Percentiles rank a stretch among this genome's conserved stretches.
phyloP scores from a whole-genome alignment of 1,140 invertebrate species.

The Penaeus chinensis region DNA sequence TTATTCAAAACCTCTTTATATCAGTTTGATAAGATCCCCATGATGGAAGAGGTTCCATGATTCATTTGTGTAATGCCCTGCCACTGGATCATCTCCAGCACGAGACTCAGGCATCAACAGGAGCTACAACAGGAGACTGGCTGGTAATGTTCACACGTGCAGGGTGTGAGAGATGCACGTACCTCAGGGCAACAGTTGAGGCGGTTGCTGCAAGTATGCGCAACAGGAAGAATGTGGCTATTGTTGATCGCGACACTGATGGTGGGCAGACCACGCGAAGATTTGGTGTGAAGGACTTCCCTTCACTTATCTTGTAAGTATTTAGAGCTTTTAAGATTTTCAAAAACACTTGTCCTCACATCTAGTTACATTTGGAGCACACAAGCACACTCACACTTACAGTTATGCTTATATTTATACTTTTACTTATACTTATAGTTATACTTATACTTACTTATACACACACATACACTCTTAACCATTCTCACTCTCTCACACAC shows the following conservation, averaged over 20 bases:
- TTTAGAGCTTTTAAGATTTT: not conserved
- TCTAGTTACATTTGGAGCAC: too few relatives aligned
- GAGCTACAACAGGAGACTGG: conserved; percentile 72
- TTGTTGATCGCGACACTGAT: conserved; percentile 49
- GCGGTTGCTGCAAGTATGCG: conserved; percentile 41
- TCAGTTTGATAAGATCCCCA: not conserved
- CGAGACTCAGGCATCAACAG: conserved; percentile 70
- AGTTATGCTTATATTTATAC: too few relatives aligned
- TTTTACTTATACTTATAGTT: too few relatives aligned
- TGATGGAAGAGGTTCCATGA: not conserved
- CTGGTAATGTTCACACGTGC: conserved; percentile 67
- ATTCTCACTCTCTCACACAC: too few relatives aligned
- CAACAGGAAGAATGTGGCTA: conserved; percentile 50
- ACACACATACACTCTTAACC: too few relatives aligned
- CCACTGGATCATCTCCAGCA: conserved; percentile 68
- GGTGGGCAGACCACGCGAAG: conserved; percentile 56
- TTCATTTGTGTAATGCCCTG: not conserved
- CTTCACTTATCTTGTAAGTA: conserved; percentile 58
- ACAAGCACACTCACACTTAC: too few relatives aligned
- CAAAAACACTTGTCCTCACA: not conserved
- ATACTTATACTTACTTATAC: too few relatives aligned
- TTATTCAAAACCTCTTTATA: not conserved
- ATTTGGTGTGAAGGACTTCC: conserved; percentile 61
- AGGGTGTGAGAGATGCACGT: conserved; percentile 39
- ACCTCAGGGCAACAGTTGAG: conserved; percentile 41